phyloP scores from a whole-genome alignment of 2,797 vertebrate species.

The Neostethus bicornis region DNA sequence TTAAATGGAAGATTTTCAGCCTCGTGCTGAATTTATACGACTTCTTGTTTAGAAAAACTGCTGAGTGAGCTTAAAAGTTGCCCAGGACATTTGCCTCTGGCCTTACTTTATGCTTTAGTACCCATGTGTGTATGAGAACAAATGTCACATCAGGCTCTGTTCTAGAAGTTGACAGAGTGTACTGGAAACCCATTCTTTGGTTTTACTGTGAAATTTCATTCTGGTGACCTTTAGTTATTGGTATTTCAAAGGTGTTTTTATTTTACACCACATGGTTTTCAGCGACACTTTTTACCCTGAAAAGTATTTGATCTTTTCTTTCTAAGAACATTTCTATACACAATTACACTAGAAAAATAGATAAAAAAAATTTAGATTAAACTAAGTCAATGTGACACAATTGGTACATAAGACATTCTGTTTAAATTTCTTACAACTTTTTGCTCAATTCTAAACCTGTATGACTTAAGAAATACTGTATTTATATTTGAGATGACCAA shows the following conservation, averaged over 20 bases:
- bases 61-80: slow-evolving; percentile 36
- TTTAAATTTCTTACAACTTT: no score
- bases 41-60: slow-evolving; percentile 27
- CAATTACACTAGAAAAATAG: no score
- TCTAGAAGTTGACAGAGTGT: slow-evolving; percentile 5
- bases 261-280: slow-evolving; percentile 9
- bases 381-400: no score
- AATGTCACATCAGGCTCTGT: neutral
- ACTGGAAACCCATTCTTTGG: slow-evolving; percentile 5
- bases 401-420: no score
- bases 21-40: neutral
- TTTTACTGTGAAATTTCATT: slow-evolving; percentile 4
- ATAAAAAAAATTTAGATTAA: no score
- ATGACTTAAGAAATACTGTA: no score
- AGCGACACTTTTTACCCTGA: neutral
- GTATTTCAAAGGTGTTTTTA: slow-evolving; percentile 11
- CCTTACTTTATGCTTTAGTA: neutral
- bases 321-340: neutral
- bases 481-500: no score
- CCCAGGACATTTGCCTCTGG: slow-evolving; percentile 31
- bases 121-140: slow-evolving; percentile 11
- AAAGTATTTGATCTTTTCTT: neutral
- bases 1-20: slow-evolving; percentile 26
- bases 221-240: slow-evolving; percentile 7
- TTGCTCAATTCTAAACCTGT: no score